A percentile compares a stretch with the other conserved stretches of the same genome.
Conservation (phyloP, 1,140 invertebrate species). For the Helicoverpa armigera region DNA sequence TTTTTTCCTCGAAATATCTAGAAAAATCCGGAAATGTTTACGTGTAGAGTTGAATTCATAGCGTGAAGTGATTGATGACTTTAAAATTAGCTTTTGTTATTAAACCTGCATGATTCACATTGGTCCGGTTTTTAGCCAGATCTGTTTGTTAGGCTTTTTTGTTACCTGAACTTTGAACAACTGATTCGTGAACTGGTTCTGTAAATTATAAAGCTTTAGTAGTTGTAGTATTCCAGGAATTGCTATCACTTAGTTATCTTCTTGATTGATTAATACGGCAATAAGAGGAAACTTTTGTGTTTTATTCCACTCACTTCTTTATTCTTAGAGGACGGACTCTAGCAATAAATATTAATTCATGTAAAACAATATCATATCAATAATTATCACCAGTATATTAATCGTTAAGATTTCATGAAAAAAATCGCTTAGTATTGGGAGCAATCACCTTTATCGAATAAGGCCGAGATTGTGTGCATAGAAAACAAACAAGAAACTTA, state of each 20-base stretch:
- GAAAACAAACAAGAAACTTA: too few relatives aligned
- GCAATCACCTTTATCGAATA: too few relatives aligned
- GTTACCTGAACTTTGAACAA: neutral
- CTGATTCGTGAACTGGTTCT: neutral
- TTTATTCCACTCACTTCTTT: too few relatives aligned
- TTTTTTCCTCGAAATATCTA: neutral
- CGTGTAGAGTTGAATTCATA: neutral
- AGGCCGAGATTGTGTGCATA: too few relatives aligned
- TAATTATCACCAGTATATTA: too few relatives aligned
- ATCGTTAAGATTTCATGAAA: too few relatives aligned
- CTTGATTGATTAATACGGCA: too few relatives aligned
- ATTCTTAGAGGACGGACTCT: too few relatives aligned
- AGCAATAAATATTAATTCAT: too few relatives aligned
- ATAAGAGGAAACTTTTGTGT: too few relatives aligned
- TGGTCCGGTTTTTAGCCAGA: neutral
- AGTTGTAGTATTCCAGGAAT: neutral
- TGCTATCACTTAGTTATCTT: neutral
- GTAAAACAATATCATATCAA: too few relatives aligned
- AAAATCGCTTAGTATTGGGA: too few relatives aligned
- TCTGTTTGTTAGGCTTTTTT: neutral
- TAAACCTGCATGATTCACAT: slow-evolving; percentile 4
- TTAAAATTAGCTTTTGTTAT: neutral
- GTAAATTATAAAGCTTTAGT: neutral
- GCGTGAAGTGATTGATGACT: neutral
- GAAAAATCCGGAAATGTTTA: neutral